Base-by-base conservation (phyloP, 2,113 vertebrate species). In the Propithecus coquereli region DNA sequence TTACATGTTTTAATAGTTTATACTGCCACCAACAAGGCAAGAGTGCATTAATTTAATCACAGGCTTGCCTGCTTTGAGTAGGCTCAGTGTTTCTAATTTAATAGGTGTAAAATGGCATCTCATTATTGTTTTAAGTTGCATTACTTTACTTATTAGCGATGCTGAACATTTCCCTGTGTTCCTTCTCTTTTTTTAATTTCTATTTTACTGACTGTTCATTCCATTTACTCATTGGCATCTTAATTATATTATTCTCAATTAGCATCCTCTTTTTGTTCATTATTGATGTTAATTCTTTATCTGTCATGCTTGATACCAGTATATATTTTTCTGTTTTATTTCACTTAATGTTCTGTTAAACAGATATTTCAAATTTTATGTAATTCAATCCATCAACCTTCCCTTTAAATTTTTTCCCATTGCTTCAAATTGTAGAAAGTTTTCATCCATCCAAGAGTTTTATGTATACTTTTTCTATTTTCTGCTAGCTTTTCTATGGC, bases 51-150 rank as follows among this genome's bases (percentile, higher is more conserved):
- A 81, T 88, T 94, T 90, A 92, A 95, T 80, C 65, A 84, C 18
- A 71, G 37, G 0, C 20, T 76, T 88, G 27, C 0, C 18, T 84
- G 4, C 45, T 71, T 63, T 74, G 27, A 65, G 43, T 57, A 73
- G 18, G 85, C 32, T 70, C 43, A 81, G 40, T 90, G 71, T 94
- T 94, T 95, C 43, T 54, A 52, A 34, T 59, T 92, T 54, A 63
- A 65, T 50, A 87, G 80, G 6, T 79, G 0, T 57, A 95, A 90
- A 87, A 90, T 87, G 12, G 1, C 32, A 93, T 37, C 5, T 81
- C n/a, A 73, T 83, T 87, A 76, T 54, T 94, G 5, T 83, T 95
- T 95, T 54, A 85, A 89, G 45, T 65, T 86, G 25, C 22, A 65
- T 71, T 85, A 37, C 22, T 95, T 95, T 92, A 80, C 23, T 73